Evolutionary conservation across 2,113 vertebrate genomes (phyloP).

Genomic region (Lagopus leucura): DNA sequence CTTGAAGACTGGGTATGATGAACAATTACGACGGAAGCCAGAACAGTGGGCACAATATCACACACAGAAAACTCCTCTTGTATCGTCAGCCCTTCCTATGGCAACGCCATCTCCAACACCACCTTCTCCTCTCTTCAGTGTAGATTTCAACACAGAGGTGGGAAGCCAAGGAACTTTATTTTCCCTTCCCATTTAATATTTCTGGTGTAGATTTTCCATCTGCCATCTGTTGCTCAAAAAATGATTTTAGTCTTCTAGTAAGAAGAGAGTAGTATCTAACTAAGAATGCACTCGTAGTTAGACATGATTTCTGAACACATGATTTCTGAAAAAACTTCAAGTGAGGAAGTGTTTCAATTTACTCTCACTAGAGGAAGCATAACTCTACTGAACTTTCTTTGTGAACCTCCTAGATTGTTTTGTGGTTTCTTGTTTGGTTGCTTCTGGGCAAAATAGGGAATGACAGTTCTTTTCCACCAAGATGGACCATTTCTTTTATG

Average conservation of each 20-base stretch:
- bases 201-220: not conserved
- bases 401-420: not conserved
- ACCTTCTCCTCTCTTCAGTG: constrained; percentile 91
- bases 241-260: not conserved
- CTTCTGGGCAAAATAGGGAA: not conserved
- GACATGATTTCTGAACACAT: not conserved
- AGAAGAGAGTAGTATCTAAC: not conserved
- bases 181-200: not conserved
- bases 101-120: constrained; percentile 86
- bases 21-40: constrained; percentile 89
- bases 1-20: constrained; percentile 89
- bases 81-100: constrained; percentile 79
- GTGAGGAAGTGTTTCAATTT: not conserved
- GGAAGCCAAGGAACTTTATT: constrained; percentile 25
- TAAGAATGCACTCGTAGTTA: not conserved
- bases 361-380: not conserved
- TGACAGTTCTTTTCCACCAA: not conserved
- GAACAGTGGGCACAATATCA: constrained; percentile 94
- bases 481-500: not conserved
- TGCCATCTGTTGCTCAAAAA: not conserved
- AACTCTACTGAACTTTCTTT: not conserved
- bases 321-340: not conserved
- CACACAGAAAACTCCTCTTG: constrained; percentile 80
- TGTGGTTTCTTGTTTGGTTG: not conserved
- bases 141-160: constrained; percentile 92